A percentile compares a stretch with the other conserved stretches of the same genome.
phyloP scores from a whole-genome alignment of 2,797 vertebrate species.

The Ptychadena robeensis region DNA sequence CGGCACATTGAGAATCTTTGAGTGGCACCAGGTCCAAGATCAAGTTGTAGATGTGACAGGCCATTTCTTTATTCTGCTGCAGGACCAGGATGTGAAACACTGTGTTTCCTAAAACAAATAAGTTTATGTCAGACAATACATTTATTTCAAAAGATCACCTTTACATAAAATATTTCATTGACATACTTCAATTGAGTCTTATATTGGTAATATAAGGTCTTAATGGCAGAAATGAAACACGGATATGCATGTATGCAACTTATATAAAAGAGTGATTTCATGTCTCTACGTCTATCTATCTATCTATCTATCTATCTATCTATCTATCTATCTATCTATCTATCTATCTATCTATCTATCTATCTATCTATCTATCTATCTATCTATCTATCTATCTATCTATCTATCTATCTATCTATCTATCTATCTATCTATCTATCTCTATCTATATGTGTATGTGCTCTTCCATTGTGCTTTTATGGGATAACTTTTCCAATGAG shows the following conservation, averaged over 20 bases:
- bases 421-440: too few species aligned
- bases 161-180: background rate
- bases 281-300: too few species aligned
- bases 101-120: slow-evolving; percentile 55
- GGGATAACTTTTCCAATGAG: too few species aligned
- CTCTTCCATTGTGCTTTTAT: too few species aligned
- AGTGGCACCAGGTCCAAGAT: slow-evolving; percentile 31
- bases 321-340: too few species aligned
- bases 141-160: background rate
- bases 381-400: too few species aligned
- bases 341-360: too few species aligned
- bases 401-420: too few species aligned
- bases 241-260: background rate
- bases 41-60: background rate
- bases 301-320: too few species aligned
- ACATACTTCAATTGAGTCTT: background rate
- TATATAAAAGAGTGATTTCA: background rate
- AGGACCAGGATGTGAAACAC: background rate
- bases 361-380: too few species aligned
- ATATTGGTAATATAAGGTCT: background rate
- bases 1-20: background rate
- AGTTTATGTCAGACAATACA: slow-evolving; percentile 58
- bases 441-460: too few species aligned
- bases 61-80: background rate
- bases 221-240: background rate